Base-by-base conservation (phyloP, 2,797 vertebrate species). In the Hippocampus kuda region DNA sequence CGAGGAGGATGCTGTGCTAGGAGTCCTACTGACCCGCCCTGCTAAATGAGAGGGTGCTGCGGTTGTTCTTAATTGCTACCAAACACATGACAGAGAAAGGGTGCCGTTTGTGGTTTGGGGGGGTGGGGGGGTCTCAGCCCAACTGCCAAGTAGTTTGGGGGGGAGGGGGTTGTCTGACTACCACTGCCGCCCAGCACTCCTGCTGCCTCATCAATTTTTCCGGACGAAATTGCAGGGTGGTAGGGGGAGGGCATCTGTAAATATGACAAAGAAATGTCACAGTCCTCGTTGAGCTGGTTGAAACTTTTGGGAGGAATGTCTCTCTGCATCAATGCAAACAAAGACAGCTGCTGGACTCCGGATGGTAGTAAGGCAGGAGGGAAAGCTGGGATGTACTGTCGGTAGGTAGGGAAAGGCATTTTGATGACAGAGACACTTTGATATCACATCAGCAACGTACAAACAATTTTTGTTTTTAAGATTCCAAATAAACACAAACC, bases 21-120 rank as follows among this genome's bases (percentile, higher is more conserved):
- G n/a, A n/a, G 85, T 90, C 88, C 85, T 70, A 81, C 79, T 86
- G 89, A 90, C 88, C 91, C 89, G 82, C 90, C 91, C 89, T 85
- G 83, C 84, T 91, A 49, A 92, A 93, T 93, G 89, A 93, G 88
- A 91, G 91, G 79, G 85, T 83, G 76, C 85, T 79, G 81, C 83
- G 88, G 87, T 85, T 82, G 79, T 86, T 87, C 83, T 81, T 91
- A 91, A 91, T 92, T 91, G 89, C 89, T 85, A 90, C 85, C 83
- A 86, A 88, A 88, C 86, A 82, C 87, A 88, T 62, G 79, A 71
- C 68, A 84, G 80, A 71, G 12, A 76, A 81, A 48, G 46, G 46
- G 46, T 38, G 34, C 34, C 8, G 34, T 38, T 38, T 38, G 34
- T 38, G 34, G 34, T 38, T 38, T 38, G 16, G 46, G 46, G 44